A percentile compares a stretch with the other conserved stretches of the same genome.
These are phyloP conservation scores for Papilio xuthus DNA, from an alignment of 1,140 invertebrate species.

Conservation along the genomic window DNA sequence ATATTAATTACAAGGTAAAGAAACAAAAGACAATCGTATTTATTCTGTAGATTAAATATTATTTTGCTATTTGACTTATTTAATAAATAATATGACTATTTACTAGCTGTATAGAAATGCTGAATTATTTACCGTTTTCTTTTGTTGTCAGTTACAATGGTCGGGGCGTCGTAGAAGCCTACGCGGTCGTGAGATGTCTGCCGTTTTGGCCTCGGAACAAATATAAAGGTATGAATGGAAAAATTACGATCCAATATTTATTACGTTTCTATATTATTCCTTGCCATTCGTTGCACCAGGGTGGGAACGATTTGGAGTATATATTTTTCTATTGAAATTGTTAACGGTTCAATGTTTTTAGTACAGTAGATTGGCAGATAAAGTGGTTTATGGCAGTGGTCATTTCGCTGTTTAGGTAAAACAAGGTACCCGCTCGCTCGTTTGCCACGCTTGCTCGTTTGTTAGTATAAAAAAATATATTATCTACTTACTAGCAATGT, in stretches of 20 bases:
- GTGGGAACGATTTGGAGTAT: not conserved
- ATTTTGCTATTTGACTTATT: not conserved
- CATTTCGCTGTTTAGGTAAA: no score
- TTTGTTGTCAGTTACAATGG: conserved; percentile 18
- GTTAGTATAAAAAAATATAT: no score
- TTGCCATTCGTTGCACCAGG: not conserved
- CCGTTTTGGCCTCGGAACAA: not conserved
- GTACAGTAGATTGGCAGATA: not conserved
- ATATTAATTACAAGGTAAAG: no score
- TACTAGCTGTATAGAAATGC: conserved; percentile 13
- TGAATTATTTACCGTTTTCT: not conserved
- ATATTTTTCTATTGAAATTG: not conserved
- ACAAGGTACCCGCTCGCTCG: no score
- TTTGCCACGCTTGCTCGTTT: no score
- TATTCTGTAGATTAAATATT: not conserved
- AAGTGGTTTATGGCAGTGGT: not conserved
- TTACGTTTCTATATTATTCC: not conserved
- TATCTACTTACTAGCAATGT: no score
- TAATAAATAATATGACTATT: conserved; percentile 8
- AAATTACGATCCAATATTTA: conserved; percentile 1
- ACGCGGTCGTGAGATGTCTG: not conserved
- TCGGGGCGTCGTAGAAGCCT: not conserved
- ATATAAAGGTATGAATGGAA: conserved; percentile 17
- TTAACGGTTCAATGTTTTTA: not conserved
- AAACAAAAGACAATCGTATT: not conserved